Evolutionary conservation across 2,888 invertebrate genomes (phyloP).

Genomic region (Orgyia antiqua): DNA sequence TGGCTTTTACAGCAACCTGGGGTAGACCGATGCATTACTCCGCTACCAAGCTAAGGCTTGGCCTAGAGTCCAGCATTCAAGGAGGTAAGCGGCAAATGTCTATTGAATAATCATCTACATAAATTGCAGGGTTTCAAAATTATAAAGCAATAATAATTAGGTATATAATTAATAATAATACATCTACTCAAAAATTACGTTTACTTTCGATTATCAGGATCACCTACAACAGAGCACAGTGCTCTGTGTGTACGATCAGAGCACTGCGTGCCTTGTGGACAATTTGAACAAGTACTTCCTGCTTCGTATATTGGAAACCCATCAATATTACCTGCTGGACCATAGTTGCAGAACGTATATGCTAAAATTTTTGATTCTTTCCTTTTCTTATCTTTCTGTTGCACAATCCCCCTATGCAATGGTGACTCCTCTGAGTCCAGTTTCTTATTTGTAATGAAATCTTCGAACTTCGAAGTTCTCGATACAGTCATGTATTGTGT

Average conservation of each 20-base stretch:
- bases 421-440: conserved; percentile 38
- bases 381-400: conserved; percentile 23
- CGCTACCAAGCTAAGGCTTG: no score
- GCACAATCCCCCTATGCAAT: conserved; percentile 45
- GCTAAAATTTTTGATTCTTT: conserved; percentile 54
- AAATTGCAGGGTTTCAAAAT: no score
- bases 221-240: conserved; percentile 50
- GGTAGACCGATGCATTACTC: no score
- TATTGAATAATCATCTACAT: no score
- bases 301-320: conserved; percentile 68
- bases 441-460: conserved; percentile 33
- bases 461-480: conserved; percentile 34
- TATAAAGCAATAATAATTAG: no score
- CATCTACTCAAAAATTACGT: background rate
- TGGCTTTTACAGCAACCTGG: no score
- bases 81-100: no score
- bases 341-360: conserved; percentile 68
- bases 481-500: conserved; percentile 46
- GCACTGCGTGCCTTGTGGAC: conserved; percentile 60
- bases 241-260: conserved; percentile 59
- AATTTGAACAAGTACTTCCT: conserved; percentile 53
- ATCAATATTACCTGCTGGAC: conserved; percentile 67
- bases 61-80: no score
- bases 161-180: background rate
- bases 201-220: conserved; percentile 40